These are phyloP conservation scores for Nyctibius bracteatus DNA, from an alignment of 2,113 vertebrate genomes.

Conservation along the genomic window DNA sequence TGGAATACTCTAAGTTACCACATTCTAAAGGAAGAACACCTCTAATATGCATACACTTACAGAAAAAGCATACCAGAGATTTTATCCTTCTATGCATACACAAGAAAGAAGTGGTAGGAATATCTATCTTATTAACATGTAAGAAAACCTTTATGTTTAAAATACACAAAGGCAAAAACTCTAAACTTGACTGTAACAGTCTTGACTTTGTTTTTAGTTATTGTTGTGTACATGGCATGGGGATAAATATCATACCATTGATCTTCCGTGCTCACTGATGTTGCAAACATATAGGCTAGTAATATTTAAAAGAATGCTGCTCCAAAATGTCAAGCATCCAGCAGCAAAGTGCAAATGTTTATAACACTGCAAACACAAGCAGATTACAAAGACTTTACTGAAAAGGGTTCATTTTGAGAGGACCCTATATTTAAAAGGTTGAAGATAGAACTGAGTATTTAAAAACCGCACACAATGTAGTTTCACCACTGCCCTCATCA, in stretches of 20 bases:
- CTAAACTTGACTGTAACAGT: background rate
- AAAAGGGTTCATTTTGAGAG: background rate
- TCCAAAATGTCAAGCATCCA: background rate
- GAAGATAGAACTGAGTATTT: background rate
- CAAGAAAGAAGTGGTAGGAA: background rate
- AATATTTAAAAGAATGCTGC: background rate
- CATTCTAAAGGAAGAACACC: background rate
- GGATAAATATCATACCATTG: background rate
- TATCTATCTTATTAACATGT: background rate
- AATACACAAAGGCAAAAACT: background rate
- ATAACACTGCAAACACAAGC: background rate
- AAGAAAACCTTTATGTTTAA: background rate
- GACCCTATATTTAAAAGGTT: background rate
- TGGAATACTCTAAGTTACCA: background rate
- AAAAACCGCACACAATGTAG: background rate
- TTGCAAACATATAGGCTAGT: background rate
- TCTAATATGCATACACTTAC: background rate
- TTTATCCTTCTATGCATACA: background rate
- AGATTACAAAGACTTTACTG: background rate
- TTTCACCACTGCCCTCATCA: background rate
- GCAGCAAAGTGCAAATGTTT: background rate
- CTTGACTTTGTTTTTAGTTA: background rate
- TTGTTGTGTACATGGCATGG: background rate
- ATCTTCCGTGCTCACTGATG: background rate
- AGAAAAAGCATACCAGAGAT: background rate